Conservation (phyloP, 2,113 vertebrate species). For the Heloderma charlesbogerti region DNA sequence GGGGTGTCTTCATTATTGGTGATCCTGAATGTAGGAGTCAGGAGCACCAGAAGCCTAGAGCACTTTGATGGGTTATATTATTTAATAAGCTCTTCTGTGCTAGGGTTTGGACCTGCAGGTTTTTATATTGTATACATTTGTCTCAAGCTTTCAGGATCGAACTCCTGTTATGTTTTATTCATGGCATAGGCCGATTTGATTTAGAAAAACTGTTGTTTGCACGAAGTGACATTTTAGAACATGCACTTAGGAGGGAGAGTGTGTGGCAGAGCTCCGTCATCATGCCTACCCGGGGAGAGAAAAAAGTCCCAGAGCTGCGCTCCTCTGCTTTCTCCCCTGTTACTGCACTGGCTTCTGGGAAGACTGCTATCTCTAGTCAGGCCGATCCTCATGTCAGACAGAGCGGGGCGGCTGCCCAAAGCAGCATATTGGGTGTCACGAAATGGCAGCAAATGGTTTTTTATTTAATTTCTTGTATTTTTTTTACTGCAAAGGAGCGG, state of each 20-base stretch:
- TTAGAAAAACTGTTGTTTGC: neutral
- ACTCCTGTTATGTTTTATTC: neutral
- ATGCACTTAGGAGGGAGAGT: neutral
- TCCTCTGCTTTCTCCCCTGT: no score
- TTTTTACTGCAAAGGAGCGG: no score
- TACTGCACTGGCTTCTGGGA: no score
- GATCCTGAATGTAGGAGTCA: neutral
- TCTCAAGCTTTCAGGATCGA: neutral
- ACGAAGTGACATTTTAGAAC: slow-evolving; percentile 1
- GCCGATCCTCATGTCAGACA: no score
- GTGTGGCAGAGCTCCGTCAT: no score
- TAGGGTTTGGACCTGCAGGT: neutral
- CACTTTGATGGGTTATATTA: neutral
- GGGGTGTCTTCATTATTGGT: neutral
- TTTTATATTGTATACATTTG: neutral
- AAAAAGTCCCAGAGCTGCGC: no score
- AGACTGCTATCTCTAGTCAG: no score
- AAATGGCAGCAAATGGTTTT: no score
- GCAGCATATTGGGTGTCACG: no score
- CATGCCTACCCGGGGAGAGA: no score
- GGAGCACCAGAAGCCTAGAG: neutral
- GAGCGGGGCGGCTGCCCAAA: no score
- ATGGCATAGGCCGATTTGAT: neutral
- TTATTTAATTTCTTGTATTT: no score
- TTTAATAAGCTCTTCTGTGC: neutral